Percentiles rank a stretch among this genome's conserved stretches.
phyloP scores from a whole-genome alignment of 2,797 vertebrate genomes.

The Paramormyrops hopkinsi region DNA sequence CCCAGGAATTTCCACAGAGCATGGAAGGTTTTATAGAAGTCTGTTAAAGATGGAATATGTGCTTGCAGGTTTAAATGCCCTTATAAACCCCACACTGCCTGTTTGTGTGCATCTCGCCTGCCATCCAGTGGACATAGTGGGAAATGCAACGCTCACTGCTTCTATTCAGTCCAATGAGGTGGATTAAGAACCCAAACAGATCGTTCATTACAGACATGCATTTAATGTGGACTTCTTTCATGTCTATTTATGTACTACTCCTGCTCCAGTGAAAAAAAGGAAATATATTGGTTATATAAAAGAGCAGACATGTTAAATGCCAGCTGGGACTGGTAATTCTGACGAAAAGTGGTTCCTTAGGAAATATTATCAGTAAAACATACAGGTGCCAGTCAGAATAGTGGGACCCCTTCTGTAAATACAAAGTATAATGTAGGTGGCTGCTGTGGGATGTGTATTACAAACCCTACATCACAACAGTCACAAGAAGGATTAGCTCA shows the following conservation, averaged over 20 bases:
- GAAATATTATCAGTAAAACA: neutral
- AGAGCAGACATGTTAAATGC: neutral
- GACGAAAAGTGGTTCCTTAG: neutral
- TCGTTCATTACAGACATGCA: neutral
- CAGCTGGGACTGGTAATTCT: neutral
- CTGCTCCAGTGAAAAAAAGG: neutral
- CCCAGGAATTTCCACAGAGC: neutral
- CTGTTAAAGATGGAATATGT: neutral
- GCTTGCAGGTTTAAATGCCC: neutral
- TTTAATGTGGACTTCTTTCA: neutral
- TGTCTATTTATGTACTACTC: neutral
- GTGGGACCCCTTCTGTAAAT: neutral
- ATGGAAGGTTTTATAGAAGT: neutral
- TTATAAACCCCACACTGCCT: neutral
- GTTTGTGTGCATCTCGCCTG: slow-evolving; percentile 7
- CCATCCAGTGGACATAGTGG: slow-evolving; percentile 19
- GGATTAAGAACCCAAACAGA: neutral
- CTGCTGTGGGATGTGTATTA: neutral
- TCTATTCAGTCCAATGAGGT: neutral
- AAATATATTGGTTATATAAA: neutral
- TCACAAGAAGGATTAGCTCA: neutral
- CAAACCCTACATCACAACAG: neutral
- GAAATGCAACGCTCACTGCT: neutral
- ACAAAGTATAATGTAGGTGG: neutral
- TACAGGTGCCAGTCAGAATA: neutral